These are phyloP conservation scores for Raja brachyura DNA, from an alignment of 2,113 vertebrate species.

Conservation along the genomic window DNA sequence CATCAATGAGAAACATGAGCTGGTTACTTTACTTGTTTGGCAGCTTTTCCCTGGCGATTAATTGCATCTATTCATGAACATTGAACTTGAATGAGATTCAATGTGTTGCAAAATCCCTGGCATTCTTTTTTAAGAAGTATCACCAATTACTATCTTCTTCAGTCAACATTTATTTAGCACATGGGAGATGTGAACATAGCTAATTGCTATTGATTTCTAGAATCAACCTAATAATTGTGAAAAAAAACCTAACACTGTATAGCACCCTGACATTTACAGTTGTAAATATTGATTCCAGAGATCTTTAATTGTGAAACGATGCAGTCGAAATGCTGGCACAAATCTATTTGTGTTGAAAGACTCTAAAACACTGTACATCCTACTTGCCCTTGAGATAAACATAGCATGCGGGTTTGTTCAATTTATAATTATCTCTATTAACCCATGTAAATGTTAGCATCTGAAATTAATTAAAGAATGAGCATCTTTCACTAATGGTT, in stretches of 20 bases:
- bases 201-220: neutral
- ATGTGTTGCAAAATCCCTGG: neutral
- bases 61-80: neutral
- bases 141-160: neutral
- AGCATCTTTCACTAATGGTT: no score
- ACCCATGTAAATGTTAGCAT: neutral
- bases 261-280: neutral
- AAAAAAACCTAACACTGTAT: neutral
- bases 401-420: neutral
- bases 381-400: neutral
- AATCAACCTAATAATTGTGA: neutral
- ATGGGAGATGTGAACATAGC: neutral
- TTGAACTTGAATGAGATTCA: neutral
- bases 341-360: neutral
- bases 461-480: neutral
- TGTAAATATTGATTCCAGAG: neutral
- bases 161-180: neutral
- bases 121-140: neutral
- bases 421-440: neutral
- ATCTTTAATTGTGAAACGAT: neutral
- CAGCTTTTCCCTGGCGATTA: neutral
- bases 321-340: neutral
- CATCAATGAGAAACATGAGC: neutral
- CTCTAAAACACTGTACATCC: neutral
- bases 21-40: constrained; percentile 10